Evolutionary conservation across 2,888 invertebrate species (phyloP).

Genomic region (Sarcophaga subvicina): DNA sequence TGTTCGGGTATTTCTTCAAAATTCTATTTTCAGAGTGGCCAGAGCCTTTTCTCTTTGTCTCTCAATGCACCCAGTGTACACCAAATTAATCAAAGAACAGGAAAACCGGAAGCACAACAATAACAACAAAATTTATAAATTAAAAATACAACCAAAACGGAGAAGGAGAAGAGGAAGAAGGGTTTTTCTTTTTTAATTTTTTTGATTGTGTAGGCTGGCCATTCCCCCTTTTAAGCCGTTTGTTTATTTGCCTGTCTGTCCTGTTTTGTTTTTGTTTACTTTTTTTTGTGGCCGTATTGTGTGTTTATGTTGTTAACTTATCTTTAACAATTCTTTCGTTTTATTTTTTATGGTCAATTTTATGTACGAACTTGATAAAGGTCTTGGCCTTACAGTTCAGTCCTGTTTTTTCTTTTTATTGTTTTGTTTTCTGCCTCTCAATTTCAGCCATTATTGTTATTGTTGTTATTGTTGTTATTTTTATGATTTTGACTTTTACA

Average conservation of each 20-base stretch:
- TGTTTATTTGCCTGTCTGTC: too few species aligned
- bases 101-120: conserved; percentile 20
- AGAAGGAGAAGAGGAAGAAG: too few species aligned
- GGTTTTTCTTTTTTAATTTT: conserved; percentile 13
- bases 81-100: conserved; percentile 54
- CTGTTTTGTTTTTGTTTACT: too few species aligned
- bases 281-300: too few species aligned
- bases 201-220: conserved; percentile 3
- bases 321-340: conserved; percentile 8
- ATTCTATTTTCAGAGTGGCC: not conserved
- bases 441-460: not conserved
- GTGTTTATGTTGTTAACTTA: conserved; percentile 19
- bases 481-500: conserved; percentile 49
- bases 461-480: not conserved
- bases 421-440: not conserved
- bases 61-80: not conserved
- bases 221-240: too few species aligned
- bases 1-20: not conserved
- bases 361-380: conserved; percentile 36
- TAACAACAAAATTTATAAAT: conserved; percentile 8
- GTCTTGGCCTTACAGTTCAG: conserved; percentile 4
- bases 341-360: conserved; percentile 45
- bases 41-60: too few species aligned
- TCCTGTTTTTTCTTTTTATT: not conserved
- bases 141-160: not conserved